Evolutionary conservation across 37 sponge, comb jelly and placozoan genomes (phyloP).

Genomic region (Dysidea cf. avara): DNA sequence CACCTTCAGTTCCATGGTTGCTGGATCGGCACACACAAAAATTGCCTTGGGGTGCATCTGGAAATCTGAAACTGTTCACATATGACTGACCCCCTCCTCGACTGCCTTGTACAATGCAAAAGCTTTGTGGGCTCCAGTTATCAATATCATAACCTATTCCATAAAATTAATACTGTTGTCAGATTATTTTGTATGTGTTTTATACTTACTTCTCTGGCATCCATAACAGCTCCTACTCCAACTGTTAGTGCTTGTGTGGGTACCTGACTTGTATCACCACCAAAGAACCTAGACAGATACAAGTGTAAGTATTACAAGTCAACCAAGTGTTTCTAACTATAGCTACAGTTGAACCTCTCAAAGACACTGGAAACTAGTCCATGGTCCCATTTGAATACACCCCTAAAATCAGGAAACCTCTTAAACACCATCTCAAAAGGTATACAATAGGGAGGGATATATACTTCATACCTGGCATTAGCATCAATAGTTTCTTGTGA

Average conservation of each 20-base stretch:
- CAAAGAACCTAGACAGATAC: too few relatives aligned
- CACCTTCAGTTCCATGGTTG: slow-evolving; percentile 90
- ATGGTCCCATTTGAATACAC: too few relatives aligned
- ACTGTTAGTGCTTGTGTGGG: slow-evolving; percentile 93
- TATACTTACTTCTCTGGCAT: slow-evolving; percentile 83
- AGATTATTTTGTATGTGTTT: neutral
- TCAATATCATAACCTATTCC: slow-evolving; percentile 88
- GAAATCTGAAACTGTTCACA: slow-evolving; percentile 99
- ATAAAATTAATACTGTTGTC: neutral
- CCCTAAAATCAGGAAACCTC: too few relatives aligned
- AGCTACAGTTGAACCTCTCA: too few relatives aligned
- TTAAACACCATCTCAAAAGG: too few relatives aligned
- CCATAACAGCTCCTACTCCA: slow-evolving; percentile 95
- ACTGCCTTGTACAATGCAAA: slow-evolving; percentile 95
- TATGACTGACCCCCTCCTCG: slow-evolving; percentile 95
- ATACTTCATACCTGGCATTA: slow-evolving; percentile 88
- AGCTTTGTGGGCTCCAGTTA: slow-evolving; percentile 89
- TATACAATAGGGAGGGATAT: too few relatives aligned
- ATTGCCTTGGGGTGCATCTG: slow-evolving; percentile 81
- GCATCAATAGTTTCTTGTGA: slow-evolving; percentile 89
- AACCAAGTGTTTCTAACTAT: too few relatives aligned
- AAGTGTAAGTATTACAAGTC: too few relatives aligned
- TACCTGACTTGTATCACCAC: slow-evolving; percentile 66
- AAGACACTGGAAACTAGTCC: too few relatives aligned
- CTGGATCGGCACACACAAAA: slow-evolving; percentile 94